Evolutionary conservation across 1,140 invertebrate species (phyloP).

Genomic region (Aphidius gifuensis): DNA sequence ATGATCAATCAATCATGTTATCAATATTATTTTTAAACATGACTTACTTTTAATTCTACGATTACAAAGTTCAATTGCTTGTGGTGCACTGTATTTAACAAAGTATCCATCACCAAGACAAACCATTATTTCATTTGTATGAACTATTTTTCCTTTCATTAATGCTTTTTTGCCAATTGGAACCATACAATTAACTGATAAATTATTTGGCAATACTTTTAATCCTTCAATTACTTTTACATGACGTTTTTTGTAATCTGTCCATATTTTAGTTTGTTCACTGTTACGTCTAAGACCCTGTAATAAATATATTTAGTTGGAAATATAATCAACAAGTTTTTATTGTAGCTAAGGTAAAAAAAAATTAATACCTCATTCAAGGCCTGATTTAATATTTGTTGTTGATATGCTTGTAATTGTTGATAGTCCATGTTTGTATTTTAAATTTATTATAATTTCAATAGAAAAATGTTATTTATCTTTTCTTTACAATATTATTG

Average conservation of each 20-base stretch:
- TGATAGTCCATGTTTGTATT: conserved; percentile 13
- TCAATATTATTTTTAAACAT: conserved; percentile 17
- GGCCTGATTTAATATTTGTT: conserved; percentile 14
- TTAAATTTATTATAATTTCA: conserved; percentile 9
- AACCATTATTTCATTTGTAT: conserved; percentile 72
- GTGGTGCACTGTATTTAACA: conserved; percentile 64
- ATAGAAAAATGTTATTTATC: background rate
- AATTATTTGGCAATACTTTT: conserved; percentile 39
- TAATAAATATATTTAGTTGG: background rate
- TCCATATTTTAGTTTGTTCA: conserved; percentile 40
- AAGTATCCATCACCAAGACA: conserved; percentile 71
- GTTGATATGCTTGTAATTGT: conserved; percentile 14
- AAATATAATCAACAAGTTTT: background rate
- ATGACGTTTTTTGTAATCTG: conserved; percentile 43
- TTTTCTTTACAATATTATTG: background rate
- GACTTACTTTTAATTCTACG: conserved; percentile 61
- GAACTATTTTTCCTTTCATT: conserved; percentile 66
- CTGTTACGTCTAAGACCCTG: conserved; percentile 45
- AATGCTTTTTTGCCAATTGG: conserved; percentile 66
- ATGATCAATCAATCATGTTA: background rate
- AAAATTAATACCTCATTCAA: conserved; percentile 14
- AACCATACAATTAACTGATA: conserved; percentile 58
- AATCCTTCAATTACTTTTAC: conserved; percentile 46
- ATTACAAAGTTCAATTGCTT: conserved; percentile 61
- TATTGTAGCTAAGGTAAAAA: background rate